Percentiles rank a stretch among this genome's conserved stretches.
phyloP scores from a whole-genome alignment of 2,888 invertebrate genomes.

The Hypercompe scribonia region DNA sequence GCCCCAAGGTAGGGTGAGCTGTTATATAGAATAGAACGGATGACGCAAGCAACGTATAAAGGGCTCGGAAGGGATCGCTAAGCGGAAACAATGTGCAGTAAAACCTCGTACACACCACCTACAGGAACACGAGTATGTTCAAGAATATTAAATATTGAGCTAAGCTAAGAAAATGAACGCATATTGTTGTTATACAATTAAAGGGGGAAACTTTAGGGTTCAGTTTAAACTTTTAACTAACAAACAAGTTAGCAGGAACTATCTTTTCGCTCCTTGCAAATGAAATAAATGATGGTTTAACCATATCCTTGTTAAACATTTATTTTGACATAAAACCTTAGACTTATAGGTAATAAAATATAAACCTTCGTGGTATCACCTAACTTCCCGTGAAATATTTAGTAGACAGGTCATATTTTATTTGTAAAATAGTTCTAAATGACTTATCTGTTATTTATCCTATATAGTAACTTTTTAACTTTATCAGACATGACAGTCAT shows the following conservation, averaged over 20 bases:
- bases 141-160: constrained; percentile 20
- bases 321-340: neutral
- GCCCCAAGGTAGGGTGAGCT: constrained; percentile 23
- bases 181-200: neutral
- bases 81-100: constrained; percentile 45
- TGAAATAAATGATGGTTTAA: neutral
- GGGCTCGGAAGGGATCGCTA: constrained; percentile 42
- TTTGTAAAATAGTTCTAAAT: too few relatives aligned
- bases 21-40: constrained; percentile 30
- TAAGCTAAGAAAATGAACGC: neutral
- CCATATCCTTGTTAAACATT: neutral
- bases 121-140: constrained; percentile 15
- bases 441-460: too few relatives aligned
- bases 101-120: constrained; percentile 35
- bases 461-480: too few relatives aligned
- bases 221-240: neutral
- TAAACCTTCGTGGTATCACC: neutral
- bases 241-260: neutral
- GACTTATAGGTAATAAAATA: neutral
- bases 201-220: neutral
- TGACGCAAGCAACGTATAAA: constrained; percentile 50
- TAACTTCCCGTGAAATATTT: neutral
- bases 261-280: neutral
- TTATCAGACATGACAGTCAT: neutral
- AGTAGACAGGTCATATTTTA: too few relatives aligned